Evolutionary conservation across 1,140 invertebrate species (phyloP), one percentile per base, ranked within the genome.

Genomic region (Aleiodes sp.): DNA sequence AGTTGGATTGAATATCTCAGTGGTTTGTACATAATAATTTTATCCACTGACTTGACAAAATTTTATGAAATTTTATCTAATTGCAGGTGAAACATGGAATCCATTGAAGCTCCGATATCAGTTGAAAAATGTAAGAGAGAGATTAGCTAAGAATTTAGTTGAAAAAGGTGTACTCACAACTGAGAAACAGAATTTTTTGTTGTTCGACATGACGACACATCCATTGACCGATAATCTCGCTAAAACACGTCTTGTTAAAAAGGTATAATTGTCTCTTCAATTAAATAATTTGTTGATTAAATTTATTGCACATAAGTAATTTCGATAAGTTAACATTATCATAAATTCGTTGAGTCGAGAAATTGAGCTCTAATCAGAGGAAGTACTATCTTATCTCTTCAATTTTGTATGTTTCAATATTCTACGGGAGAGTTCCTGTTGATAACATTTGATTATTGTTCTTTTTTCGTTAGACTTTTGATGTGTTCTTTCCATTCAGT

Each of bases 191-290:
- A 99, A 99, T 87, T 99, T 99, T 87, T 88, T 99, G 73, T 87
- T 99, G 16, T 99, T 99, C 88, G 98, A 99, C 88, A 99, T 99
- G 98, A 99, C 98, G 24, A 99, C 98, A 75, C 98, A 99, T 91
- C 98, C 98, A 35, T 89, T 99, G 39, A 97, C 95, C 62, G 97
- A 99, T 86, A 95, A 95, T 87, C 90, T 93, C 73, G 92, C 96
- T n/a, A 99, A 99, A 89, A 94, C 93, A 75, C 93, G 97, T 76
- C 90, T 99, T 72, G 96, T 99, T 37, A 99, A 99, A 89, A 98
- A 98, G 90, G 94, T 96, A 84, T n/a, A n/a, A n/a, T n/a, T n/a
- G n/a, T n/a, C n/a, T n/a, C n/a, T n/a, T n/a, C n/a, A n/a, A n/a
- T n/a, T n/a, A n/a, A n/a, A n/a, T n/a, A n/a, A n/a, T n/a, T 76